Percentiles rank a stretch among this genome's conserved stretches.
Evolutionary conservation across 2,113 vertebrate species (phyloP).

Genomic region (Pelobates fuscus): DNA sequence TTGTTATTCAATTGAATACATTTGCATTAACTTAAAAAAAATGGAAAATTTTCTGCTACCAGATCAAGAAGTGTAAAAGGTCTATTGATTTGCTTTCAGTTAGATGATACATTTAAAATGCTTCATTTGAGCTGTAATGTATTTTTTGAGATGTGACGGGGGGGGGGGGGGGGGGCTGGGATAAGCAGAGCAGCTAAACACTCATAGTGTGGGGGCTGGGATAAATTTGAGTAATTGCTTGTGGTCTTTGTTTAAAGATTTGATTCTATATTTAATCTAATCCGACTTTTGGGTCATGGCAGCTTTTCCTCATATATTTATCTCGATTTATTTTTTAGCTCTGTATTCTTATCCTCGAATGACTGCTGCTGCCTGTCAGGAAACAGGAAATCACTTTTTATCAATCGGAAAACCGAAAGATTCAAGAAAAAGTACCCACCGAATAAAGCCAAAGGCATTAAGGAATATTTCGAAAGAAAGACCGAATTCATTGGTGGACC

Average conservation of each 20-base stretch:
- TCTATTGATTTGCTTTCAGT: slow-evolving; percentile 13
- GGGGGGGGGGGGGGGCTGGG: no score
- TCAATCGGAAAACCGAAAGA: slow-evolving; percentile 67
- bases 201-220: not conserved
- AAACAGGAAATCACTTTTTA: slow-evolving; percentile 61
- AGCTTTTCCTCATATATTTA: not conserved
- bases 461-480: slow-evolving; percentile 69
- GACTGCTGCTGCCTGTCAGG: slow-evolving; percentile 61
- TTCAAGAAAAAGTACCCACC: slow-evolving; percentile 64
- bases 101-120: slow-evolving; percentile 7
- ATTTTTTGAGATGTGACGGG: slow-evolving; percentile 7
- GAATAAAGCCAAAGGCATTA: slow-evolving; percentile 70
- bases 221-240: slow-evolving; percentile 26
- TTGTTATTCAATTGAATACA: not conserved
- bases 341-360: slow-evolving; percentile 61
- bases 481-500: slow-evolving; percentile 83
- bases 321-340: slow-evolving; percentile 58
- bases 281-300: slow-evolving; percentile 6
- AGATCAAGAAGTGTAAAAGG: not conserved
- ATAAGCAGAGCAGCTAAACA: slow-evolving; percentile 10
- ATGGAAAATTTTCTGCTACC: not conserved
- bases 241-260: slow-evolving; percentile 14
- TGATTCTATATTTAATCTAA: slow-evolving; percentile 32
- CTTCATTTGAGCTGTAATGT: slow-evolving; percentile 1
- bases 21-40: not conserved